Evolutionary conservation across 2,888 invertebrate genomes (phyloP).

Genomic region (Desoria tigrina): DNA sequence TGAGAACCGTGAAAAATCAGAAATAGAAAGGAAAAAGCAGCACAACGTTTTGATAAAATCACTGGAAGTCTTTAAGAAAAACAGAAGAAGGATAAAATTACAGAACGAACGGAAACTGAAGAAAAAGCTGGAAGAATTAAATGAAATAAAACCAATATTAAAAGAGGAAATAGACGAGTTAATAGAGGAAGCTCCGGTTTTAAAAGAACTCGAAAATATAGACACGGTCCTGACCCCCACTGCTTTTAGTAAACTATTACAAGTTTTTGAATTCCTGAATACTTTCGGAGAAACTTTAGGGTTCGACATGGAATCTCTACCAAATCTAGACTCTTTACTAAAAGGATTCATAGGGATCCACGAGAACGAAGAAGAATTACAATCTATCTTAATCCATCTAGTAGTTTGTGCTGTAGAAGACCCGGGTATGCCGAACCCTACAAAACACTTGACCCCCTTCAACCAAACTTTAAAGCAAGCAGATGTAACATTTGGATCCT

Average conservation of each 20-base stretch:
- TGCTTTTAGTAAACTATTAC: slow-evolving; percentile 87
- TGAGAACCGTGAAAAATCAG: slow-evolving; percentile 60
- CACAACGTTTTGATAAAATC: slow-evolving; percentile 78
- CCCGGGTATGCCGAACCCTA: slow-evolving; percentile 86
- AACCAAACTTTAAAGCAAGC: slow-evolving; percentile 87
- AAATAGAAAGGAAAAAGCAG: slow-evolving; percentile 83
- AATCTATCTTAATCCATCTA: slow-evolving; percentile 84
- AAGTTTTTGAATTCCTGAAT: slow-evolving; percentile 95
- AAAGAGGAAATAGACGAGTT: slow-evolving; percentile 23
- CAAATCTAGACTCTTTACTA: slow-evolving; percentile 83
- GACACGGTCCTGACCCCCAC: slow-evolving; percentile 71
- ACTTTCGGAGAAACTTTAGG: slow-evolving; percentile 94
- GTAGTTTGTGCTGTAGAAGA: slow-evolving; percentile 83
- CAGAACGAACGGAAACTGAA: slow-evolving; percentile 38
- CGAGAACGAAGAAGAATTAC: slow-evolving; percentile 76
- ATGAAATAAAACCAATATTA: slow-evolving; percentile 13
- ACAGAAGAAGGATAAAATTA: slow-evolving; percentile 37
- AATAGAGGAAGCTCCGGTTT: not conserved
- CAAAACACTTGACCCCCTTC: slow-evolving; percentile 81
- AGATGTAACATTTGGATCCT: slow-evolving; percentile 85
- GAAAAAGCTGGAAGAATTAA: slow-evolving; percentile 30
- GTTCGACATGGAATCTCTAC: slow-evolving; percentile 84
- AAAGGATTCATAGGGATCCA: slow-evolving; percentile 79
- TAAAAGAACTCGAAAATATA: not conserved
- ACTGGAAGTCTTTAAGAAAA: slow-evolving; percentile 40